A percentile compares a stretch with the other conserved stretches of the same genome.
These are phyloP conservation scores for Geophilus truncorum DNA, from an alignment of 2,888 invertebrate genomes.

Conservation along the genomic window DNA sequence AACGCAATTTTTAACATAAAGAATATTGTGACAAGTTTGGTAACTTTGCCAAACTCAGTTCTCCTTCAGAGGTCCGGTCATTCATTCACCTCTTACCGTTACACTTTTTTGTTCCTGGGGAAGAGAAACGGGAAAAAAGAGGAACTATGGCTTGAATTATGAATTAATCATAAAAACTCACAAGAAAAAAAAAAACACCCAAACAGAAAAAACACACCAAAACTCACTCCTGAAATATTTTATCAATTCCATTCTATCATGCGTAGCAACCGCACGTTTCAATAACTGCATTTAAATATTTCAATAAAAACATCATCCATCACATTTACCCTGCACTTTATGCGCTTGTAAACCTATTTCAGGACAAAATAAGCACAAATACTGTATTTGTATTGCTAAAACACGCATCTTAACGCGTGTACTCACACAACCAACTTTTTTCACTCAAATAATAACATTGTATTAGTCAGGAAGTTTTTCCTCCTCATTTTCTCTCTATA, in stretches of 20 bases:
- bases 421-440: not conserved
- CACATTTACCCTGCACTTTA: not conserved
- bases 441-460: not conserved
- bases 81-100: not conserved
- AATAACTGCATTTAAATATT: not conserved
- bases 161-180: constrained; percentile 6
- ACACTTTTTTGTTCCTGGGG: not conserved
- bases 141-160: not conserved
- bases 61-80: too few relatives aligned
- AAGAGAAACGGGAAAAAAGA: not conserved
- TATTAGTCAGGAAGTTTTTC: not conserved
- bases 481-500: not conserved
- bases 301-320: not conserved
- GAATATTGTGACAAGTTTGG: too few relatives aligned
- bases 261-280: not conserved
- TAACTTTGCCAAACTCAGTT: too few relatives aligned
- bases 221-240: not conserved
- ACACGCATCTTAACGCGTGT: not conserved
- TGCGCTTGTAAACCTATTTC: not conserved
- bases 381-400: not conserved
- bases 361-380: not conserved
- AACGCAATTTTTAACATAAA: too few relatives aligned
- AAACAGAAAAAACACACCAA: not conserved
- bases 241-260: not conserved
- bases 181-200: not conserved